phyloP scores from a whole-genome alignment of 2,888 invertebrate species.

The Diadegma fenestrale region DNA sequence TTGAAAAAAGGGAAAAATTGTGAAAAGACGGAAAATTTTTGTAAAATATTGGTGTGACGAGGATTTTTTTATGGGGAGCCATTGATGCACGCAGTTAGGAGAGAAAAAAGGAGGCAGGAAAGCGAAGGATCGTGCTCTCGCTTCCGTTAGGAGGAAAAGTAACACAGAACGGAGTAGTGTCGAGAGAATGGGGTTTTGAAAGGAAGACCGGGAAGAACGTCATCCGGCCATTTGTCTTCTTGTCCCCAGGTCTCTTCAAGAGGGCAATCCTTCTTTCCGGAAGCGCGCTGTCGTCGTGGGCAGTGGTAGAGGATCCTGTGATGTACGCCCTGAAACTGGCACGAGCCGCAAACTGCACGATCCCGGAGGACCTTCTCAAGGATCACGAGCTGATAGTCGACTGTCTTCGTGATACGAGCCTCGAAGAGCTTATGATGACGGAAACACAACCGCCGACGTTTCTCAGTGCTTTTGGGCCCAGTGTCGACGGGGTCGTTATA shows the following conservation, averaged over 20 bases:
- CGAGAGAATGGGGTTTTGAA: slow-evolving; percentile 34
- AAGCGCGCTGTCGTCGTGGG: slow-evolving; percentile 95
- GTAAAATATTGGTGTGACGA: neutral
- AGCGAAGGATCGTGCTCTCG: neutral
- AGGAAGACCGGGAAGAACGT: slow-evolving; percentile 38
- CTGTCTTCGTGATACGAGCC: slow-evolving; percentile 91
- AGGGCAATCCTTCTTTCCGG: slow-evolving; percentile 94
- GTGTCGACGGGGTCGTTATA: slow-evolving; percentile 97
- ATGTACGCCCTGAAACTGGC: slow-evolving; percentile 93
- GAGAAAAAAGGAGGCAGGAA: neutral
- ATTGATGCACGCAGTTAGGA: neutral
- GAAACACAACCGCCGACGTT: slow-evolving; percentile 93
- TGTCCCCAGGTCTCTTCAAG: slow-evolving; percentile 91
- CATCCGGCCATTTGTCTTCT: slow-evolving; percentile 66
- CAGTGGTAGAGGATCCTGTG: slow-evolving; percentile 94
- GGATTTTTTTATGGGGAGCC: neutral
- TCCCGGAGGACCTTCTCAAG: slow-evolving; percentile 92
- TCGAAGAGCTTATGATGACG: slow-evolving; percentile 90
- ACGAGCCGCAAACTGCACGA: slow-evolving; percentile 92
- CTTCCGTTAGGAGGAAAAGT: neutral
- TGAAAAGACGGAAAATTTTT: neutral
- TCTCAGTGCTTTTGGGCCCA: slow-evolving; percentile 95
- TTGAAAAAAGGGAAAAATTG: neutral
- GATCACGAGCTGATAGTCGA: slow-evolving; percentile 94
- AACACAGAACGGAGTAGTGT: neutral